Evolutionary conservation across 2,113 vertebrate genomes (phyloP).

Genomic region (Rhinoptilus africanus): DNA sequence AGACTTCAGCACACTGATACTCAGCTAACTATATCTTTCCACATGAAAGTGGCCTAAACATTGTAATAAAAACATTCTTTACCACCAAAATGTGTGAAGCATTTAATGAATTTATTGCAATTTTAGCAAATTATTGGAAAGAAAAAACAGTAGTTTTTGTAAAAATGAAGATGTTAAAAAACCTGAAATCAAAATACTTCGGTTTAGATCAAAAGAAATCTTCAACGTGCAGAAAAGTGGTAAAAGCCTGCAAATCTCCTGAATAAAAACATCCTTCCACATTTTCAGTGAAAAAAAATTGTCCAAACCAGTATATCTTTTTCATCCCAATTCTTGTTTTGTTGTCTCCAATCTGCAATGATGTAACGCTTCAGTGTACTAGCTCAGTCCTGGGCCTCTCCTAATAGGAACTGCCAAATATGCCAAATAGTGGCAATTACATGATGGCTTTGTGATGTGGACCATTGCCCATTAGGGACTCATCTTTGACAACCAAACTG

Average conservation of each 20-base stretch:
- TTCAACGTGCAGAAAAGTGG: not conserved
- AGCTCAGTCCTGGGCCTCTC: not conserved
- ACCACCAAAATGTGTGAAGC: not conserved
- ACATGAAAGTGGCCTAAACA: not conserved
- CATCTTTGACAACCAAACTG: slow-evolving; percentile 24
- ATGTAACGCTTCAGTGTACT: slow-evolving; percentile 9
- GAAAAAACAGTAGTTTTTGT: not conserved
- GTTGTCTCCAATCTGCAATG: not conserved
- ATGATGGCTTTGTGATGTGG: slow-evolving; percentile 27
- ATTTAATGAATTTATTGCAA: not conserved
- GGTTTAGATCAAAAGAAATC: not conserved
- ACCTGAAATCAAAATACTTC: not conserved
- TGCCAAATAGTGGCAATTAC: slow-evolving; percentile 45
- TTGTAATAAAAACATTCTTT: not conserved
- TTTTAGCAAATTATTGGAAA: not conserved
- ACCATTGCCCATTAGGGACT: slow-evolving; percentile 23
- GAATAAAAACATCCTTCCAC: not conserved
- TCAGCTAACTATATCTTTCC: not conserved
- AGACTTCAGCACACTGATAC: not conserved
- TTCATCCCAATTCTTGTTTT: not conserved
- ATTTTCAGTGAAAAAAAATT: not conserved
- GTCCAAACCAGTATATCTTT: not conserved
- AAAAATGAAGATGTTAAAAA: not conserved
- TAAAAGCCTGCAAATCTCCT: not conserved
- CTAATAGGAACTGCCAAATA: slow-evolving; percentile 36